Conservation (phyloP, 2,797 vertebrate species). For the Myiotriccus ornatus region DNA sequence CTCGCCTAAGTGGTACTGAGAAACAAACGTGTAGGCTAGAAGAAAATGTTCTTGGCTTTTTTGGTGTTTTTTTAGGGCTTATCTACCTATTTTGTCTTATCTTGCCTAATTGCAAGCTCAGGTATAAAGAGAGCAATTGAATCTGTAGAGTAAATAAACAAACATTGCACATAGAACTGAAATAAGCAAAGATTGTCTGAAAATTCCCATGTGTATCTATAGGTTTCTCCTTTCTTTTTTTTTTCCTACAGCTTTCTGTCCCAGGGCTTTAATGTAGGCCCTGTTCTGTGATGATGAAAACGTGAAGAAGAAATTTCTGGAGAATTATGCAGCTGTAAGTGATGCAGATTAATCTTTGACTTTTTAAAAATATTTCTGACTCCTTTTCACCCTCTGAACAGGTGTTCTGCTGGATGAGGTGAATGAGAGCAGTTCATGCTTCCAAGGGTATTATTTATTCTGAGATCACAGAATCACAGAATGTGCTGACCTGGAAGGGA, state of each 20-base stretch:
- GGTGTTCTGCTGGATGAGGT: not conserved
- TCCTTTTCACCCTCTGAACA: not conserved
- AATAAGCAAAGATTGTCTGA: not conserved
- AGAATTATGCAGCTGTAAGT: not conserved
- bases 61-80: not conserved
- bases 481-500: not conserved
- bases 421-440: not conserved
- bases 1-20: not conserved
- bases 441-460: not conserved
- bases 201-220: not conserved
- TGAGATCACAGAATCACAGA: not conserved
- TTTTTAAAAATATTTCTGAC: not conserved
- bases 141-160: not conserved
- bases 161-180: not conserved
- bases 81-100: not conserved
- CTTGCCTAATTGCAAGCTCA: not conserved
- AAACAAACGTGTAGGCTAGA: not conserved
- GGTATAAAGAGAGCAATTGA: not conserved
- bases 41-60: not conserved
- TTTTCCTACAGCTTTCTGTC: not conserved
- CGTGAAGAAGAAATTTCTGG: not conserved
- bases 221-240: not conserved
- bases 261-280: not conserved
- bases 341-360: not conserved
- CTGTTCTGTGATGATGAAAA: not conserved